Evolutionary conservation across 2,113 vertebrate genomes (phyloP).

Genomic region (Marcusenius ussheri): DNA sequence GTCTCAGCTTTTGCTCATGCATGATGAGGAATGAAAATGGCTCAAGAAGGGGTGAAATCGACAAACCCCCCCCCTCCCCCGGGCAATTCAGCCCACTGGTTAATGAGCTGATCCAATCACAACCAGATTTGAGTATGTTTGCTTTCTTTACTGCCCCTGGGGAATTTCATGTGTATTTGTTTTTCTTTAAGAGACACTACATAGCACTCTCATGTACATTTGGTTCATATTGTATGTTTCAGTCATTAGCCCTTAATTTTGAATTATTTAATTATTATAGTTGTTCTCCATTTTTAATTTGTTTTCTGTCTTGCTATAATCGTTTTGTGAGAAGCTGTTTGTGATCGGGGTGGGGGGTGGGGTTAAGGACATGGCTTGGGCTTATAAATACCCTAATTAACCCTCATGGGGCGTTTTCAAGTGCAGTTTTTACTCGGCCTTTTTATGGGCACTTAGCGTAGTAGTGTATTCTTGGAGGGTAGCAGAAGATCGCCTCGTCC

Average conservation of each 20-base stretch:
- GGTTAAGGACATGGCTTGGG: background rate
- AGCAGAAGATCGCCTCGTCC: background rate
- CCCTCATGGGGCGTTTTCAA: conserved; percentile 15
- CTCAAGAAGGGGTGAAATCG: background rate
- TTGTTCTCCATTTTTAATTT: background rate
- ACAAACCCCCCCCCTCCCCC: background rate
- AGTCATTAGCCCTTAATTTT: background rate
- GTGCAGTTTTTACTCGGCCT: background rate
- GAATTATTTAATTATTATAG: background rate
- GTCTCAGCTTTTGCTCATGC: background rate
- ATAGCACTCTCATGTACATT: background rate
- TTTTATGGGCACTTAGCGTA: background rate
- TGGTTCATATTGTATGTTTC: conserved; percentile 1
- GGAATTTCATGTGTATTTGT: background rate
- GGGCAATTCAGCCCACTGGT: background rate
- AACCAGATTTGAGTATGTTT: background rate
- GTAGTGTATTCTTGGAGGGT: background rate
- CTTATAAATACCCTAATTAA: conserved; percentile 22
- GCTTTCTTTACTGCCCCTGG: background rate
- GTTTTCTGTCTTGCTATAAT: background rate
- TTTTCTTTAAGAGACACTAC: background rate
- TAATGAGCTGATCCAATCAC: conserved; percentile 13
- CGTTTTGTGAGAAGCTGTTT: background rate
- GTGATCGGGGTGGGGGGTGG: background rate
- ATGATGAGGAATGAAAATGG: background rate